Evolutionary conservation across 2,113 vertebrate species (phyloP), one percentile per base, ranked within the genome.

Genomic region (Aramus guarauna): DNA sequence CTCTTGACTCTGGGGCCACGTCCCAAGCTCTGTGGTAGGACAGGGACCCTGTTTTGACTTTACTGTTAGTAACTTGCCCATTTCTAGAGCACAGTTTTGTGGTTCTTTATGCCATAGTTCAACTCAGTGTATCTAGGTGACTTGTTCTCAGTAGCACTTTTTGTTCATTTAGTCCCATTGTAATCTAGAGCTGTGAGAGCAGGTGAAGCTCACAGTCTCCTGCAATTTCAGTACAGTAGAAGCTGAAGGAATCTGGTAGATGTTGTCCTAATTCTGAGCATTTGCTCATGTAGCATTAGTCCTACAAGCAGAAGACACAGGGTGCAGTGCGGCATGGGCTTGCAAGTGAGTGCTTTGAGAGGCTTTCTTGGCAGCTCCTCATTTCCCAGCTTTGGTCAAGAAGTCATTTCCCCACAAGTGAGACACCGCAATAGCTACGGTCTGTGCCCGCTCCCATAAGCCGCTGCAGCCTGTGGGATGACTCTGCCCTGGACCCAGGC

Each of bases 71-170:
- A 64, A 79, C 43, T 8, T 18, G 6, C 9, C 22, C 2, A 0
- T 84, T 67, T 63, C 59, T 32, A 83, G 22, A 69, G 20, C 8
- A 9, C 5, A n/a, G 17, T 34, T 47, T 43, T 76, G n/a, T 0
- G 0, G 19, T 22, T 67, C 53, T 75, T 26, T 36, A 5, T 24
- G 39, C 18, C 39, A 27, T 0, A 0, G 20, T 29, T 41, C 36
- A 50, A 37, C 27, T 32, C 29, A 50, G 8, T 29, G 14, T 34
- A 47, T 26, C 41, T 27, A 37, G 8, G 45, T 26, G 39, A 59
- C 43, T 83, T 75, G 26, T 76, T 74, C 45, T 72, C 17, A 53
- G 15, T 21, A 89, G 23, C 20, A 52, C 29, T 63, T 87, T 47
- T 10, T 60, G 43, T 67, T 56, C 39, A 45, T 74, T 82, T 63